Evolutionary conservation across 2,888 invertebrate species (phyloP), one percentile per base, ranked within the genome.

Genomic region (Taphrorychus bicolor): DNA sequence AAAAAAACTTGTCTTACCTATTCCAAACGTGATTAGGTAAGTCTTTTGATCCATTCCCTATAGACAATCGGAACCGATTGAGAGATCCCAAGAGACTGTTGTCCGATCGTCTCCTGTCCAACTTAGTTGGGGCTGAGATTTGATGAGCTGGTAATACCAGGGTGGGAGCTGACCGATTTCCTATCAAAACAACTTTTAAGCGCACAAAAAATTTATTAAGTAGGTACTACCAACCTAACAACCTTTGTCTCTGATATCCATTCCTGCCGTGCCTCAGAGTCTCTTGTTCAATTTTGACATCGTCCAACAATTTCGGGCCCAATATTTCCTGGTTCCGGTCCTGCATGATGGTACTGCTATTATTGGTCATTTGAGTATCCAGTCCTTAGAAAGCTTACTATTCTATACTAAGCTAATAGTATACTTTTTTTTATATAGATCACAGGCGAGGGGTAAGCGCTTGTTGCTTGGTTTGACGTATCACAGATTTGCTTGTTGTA

Each of bases 11-110:
- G 0, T 24, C 49, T 72, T 73, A 79, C 79, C 79, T 77, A 73
- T 75, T 78, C 66, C 77, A 76, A 58, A 76, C 76, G 59, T 76
- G 77, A 58, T 73, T 74, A 2, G 76, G 73, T 2, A 72, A 71
- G 54, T 78, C 78, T 70, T 75, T 77, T 23, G 76, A 73, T 32
- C 70, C 75, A 83, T 79, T 85, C 81, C 77, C 86, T 83, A 76
- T 84, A 79, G 75, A 86, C 81, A 74, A 51, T 82, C 86, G 69
- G 85, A 82, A 84, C 76, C 83, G 83, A 70, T 86, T 85, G 73
- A 87, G 82, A 40, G 86, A 83, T 63, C 84, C 84, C 70, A 87
- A 82, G 40, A 87, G 81, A 71, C 87, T 86, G 22, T 75, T 78
- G 64, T 79, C 80, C 59, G 85, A 78, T 32, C 74, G 75, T 57